phyloP scores from a whole-genome alignment of 2,797 vertebrate species.

The Malurus splendens region DNA sequence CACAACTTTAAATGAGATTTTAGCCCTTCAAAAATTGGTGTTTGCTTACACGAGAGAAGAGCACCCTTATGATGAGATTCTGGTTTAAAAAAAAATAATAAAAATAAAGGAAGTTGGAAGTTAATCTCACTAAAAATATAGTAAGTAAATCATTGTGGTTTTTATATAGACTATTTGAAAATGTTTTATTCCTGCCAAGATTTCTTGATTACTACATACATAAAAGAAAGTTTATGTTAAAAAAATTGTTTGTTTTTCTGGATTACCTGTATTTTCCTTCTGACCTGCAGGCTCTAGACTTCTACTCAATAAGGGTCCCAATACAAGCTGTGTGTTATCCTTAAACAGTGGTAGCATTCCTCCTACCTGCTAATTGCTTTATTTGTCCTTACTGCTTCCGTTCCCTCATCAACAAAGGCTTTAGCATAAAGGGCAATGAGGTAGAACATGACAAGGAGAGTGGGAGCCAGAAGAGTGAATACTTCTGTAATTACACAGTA shows the following conservation, averaged over 20 bases:
- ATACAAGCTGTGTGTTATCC: constrained; percentile 58
- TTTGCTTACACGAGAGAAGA: neutral
- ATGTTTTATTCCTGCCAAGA: neutral
- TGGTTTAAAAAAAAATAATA: neutral
- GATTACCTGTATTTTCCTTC: constrained; percentile 35
- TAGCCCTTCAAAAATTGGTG: neutral
- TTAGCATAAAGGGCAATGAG: constrained; percentile 80
- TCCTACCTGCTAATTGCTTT: constrained; percentile 80
- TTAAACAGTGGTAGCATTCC: constrained; percentile 69
- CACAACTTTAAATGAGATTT: constrained; percentile 6
- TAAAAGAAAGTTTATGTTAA: neutral
- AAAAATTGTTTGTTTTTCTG: neutral
- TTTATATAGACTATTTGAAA: neutral
- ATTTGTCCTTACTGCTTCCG: constrained; percentile 76
- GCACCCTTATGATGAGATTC: neutral
- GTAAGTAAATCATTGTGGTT: neutral
- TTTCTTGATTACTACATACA: neutral
- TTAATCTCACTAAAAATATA: neutral
- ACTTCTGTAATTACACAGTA: constrained; percentile 81
- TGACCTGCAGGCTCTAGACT: constrained; percentile 58
- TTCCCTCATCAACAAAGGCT: constrained; percentile 75
- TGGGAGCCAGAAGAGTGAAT: constrained; percentile 76
- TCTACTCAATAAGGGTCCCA: constrained; percentile 53
- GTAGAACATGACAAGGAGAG: constrained; percentile 76
- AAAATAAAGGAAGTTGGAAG: neutral